Conservation (phyloP, 2,113 vertebrate genomes). For the Xiphophorus couchianus region DNA sequence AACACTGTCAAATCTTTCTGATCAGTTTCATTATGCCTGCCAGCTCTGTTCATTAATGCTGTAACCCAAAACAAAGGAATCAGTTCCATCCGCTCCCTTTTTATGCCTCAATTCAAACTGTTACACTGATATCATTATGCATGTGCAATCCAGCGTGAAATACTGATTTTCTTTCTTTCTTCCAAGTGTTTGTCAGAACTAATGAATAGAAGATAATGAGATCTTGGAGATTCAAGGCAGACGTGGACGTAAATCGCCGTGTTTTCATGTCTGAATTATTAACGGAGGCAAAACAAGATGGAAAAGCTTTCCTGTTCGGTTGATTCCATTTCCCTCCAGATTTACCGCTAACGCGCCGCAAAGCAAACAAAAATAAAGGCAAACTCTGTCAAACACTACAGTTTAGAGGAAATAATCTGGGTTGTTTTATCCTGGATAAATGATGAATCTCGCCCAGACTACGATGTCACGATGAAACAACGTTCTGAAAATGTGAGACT, state of each 20-base stretch:
- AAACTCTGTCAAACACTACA: background rate
- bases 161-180: constrained; percentile 33
- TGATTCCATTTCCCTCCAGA: background rate
- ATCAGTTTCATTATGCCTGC: constrained; percentile 9
- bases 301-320: background rate
- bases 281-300: background rate
- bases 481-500: too few relatives aligned
- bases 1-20: constrained; percentile 21
- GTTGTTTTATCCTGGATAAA: too few relatives aligned
- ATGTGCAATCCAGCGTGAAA: constrained; percentile 29
- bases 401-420: background rate
- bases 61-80: constrained; percentile 32
- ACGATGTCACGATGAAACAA: too few relatives aligned
- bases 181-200: constrained; percentile 43
- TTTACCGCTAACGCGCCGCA: background rate
- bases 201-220: constrained; percentile 33
- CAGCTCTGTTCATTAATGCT: constrained; percentile 35
- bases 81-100: constrained; percentile 18
- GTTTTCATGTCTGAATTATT: background rate
- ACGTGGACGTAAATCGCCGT: background rate
- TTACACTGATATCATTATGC: constrained; percentile 50
- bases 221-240: constrained; percentile 3
- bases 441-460: too few relatives aligned
- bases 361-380: background rate
- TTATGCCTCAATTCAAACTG: constrained; percentile 22